A percentile compares a stretch with the other conserved stretches of the same genome.
Evolutionary conservation across 2,888 invertebrate species (phyloP).

Genomic region (Rhogogaster chlorosoma): DNA sequence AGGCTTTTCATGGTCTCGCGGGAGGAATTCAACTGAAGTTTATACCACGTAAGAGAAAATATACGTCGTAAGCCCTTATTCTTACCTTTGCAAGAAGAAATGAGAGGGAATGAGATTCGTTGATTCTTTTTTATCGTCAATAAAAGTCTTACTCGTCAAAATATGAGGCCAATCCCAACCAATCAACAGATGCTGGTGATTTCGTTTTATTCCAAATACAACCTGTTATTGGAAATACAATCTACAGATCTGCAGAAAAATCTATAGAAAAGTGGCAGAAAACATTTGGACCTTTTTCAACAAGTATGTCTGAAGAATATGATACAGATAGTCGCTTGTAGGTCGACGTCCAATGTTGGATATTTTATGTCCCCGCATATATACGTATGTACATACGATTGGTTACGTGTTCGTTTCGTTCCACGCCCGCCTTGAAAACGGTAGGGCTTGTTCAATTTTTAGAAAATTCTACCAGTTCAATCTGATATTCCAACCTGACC

Average conservation of each 20-base stretch:
- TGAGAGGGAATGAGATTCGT: background rate
- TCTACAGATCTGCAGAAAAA: background rate
- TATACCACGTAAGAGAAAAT: slow-evolving; percentile 12
- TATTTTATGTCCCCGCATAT: background rate
- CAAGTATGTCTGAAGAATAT: background rate
- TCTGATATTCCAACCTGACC: slow-evolving; percentile 36
- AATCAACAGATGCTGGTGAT: background rate
- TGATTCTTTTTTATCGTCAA: slow-evolving; percentile 6
- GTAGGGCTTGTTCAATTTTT: slow-evolving; percentile 22
- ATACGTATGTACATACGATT: background rate
- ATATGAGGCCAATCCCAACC: background rate
- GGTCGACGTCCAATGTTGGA: background rate
- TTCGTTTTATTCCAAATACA: background rate
- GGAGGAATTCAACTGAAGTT: slow-evolving; percentile 2
- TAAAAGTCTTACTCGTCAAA: background rate
- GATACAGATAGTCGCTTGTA: background rate
- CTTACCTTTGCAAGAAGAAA: background rate
- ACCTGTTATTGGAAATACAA: background rate
- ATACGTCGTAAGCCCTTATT: slow-evolving; percentile 6
- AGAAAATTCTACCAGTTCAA: slow-evolving; percentile 22
- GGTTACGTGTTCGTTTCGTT: slow-evolving; percentile 6
- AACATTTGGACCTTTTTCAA: background rate
- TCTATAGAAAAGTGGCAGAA: background rate
- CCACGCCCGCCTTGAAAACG: background rate
- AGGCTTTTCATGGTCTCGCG: slow-evolving; percentile 1